Evolutionary conservation across 1,140 invertebrate species (phyloP), one percentile per base, ranked within the genome.

Genomic region (Hirudo medicinalis): DNA sequence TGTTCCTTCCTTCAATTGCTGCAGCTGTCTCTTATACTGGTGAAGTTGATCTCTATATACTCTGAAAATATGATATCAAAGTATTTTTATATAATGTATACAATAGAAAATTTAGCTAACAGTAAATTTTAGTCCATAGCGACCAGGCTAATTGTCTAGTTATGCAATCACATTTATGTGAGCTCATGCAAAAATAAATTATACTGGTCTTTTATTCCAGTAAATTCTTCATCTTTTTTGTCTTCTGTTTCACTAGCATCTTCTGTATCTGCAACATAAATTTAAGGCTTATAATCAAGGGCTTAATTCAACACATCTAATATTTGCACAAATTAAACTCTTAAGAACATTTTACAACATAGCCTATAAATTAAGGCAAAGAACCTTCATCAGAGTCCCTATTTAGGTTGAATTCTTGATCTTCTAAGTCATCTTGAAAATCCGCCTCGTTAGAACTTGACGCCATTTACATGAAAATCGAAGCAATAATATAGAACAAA

Each of bases 11-110:
- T 91, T 87, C 4, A 97, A 80, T 77, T 94, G 91, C 74, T 91
- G 88, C 27, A 97, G 76, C 77, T 82, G 93, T 74, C 91, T 90
- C 80, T 95, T 94, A 13, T 96, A 83, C 79, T 87, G 89, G 0
- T 88, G 87, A 71, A 97, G 81, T 81, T 96, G 95, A 78, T 96
- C 92, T 79, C 92, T 90, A 78, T 94, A 97, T 83, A 96, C 90
- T 81, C 91, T 92, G 77, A 17, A 49, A 49, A 36, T 36, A 3
- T 36, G 32, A 36, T 36, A 36, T 36, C 2, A 36, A 3, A 49
- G 15, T 49, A 13, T 49, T 9, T 2, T 49, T 17, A 49, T 49
- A 15, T 49, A 15, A 49, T 49, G 43, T 9, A 11, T 49, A 49
- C 13, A 13, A 0, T 36, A 49, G 43, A 40, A 40, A 40, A 49